Conservation (phyloP, 2,113 vertebrate species). For the Sapayoa aenigma region DNA sequence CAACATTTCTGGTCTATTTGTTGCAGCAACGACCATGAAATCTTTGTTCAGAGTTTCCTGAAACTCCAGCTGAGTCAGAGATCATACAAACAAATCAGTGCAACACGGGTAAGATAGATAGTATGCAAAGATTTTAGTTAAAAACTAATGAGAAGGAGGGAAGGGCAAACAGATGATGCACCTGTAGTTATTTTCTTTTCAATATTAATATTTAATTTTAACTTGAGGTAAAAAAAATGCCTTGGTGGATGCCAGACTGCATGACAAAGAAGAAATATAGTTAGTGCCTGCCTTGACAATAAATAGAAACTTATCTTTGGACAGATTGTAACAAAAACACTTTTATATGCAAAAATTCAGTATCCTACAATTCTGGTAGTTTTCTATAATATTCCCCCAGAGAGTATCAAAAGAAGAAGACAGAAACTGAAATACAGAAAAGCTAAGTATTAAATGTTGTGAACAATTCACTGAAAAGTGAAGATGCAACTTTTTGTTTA, state of each 20-base stretch:
- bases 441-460: not conserved
- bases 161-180: not conserved
- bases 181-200: not conserved
- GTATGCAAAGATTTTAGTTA: not conserved
- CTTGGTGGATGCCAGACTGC: not conserved
- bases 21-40: slow-evolving; percentile 90
- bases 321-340: not conserved
- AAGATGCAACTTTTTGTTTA: not conserved
- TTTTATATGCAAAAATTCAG: not conserved
- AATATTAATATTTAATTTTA: not conserved
- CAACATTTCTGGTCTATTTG: slow-evolving; percentile 89
- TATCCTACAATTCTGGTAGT: not conserved
- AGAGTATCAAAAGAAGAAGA: not conserved
- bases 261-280: not conserved
- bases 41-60: slow-evolving; percentile 84
- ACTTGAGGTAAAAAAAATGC: not conserved
- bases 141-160: not conserved
- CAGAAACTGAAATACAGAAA: not conserved
- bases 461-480: not conserved
- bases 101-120: not conserved
- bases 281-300: not conserved
- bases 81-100: not conserved
- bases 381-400: not conserved
- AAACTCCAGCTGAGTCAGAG: slow-evolving; percentile 74
- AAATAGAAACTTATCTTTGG: not conserved